Evolutionary conservation across 2,797 vertebrate species (phyloP).

Genomic region (Pseudochirops cupreus): DNA sequence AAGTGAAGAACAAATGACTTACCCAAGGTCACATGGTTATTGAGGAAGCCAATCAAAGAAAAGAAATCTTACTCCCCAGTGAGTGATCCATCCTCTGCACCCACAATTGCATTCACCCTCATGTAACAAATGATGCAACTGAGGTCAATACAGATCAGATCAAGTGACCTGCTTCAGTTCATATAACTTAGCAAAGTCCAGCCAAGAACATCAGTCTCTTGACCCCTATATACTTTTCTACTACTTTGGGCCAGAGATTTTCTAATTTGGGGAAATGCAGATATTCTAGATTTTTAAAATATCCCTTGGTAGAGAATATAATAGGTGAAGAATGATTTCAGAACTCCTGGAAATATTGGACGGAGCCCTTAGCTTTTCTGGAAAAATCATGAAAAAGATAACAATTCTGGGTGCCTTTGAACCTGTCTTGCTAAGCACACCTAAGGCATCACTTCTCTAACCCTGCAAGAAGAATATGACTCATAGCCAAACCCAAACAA

Average conservation of each 20-base stretch:
- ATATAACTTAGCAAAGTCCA: constrained; percentile 64
- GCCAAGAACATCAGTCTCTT: constrained; percentile 70
- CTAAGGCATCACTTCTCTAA: background rate
- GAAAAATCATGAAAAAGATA: constrained; percentile 51
- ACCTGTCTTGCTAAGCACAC: background rate
- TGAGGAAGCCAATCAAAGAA: background rate
- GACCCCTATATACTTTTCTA: constrained; percentile 63
- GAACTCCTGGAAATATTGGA: constrained; percentile 33
- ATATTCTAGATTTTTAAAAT: constrained; percentile 71
- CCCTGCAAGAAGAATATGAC: background rate
- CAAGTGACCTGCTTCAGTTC: background rate
- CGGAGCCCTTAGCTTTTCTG: constrained; percentile 42
- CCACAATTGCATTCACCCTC: background rate
- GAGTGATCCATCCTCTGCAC: background rate
- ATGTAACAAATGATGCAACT: constrained; percentile 24
- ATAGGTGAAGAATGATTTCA: constrained; percentile 44
- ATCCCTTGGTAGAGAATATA: constrained; percentile 58
- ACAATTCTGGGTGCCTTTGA: background rate
- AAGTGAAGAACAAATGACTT: background rate
- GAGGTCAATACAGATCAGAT: background rate
- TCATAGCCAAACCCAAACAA: background rate
- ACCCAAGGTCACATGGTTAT: background rate
- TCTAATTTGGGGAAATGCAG: constrained; percentile 67
- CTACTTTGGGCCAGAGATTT: constrained; percentile 77
- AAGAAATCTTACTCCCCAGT: constrained; percentile 9